phyloP scores from a whole-genome alignment of 2,113 vertebrate species.

The Fregata magnificens region DNA sequence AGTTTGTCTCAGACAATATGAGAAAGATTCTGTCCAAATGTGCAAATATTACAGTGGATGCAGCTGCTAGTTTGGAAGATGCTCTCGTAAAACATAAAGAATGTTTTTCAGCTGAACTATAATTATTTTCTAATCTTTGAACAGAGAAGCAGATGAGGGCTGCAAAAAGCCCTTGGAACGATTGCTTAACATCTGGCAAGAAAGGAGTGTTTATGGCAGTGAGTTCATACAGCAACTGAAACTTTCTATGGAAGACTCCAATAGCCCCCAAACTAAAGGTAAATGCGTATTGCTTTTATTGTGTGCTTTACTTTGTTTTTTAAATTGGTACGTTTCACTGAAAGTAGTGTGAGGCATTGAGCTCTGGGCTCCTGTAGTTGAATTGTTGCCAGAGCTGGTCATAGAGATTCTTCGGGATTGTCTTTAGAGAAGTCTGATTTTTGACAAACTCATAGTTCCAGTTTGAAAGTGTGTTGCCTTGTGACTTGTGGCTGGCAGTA shows the following conservation, averaged over 20 bases:
- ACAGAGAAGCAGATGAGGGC: conserved; percentile 91
- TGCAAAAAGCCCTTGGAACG: conserved; percentile 96
- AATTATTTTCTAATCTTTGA: conserved; percentile 54
- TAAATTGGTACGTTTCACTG: not conserved
- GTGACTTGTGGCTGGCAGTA: not conserved
- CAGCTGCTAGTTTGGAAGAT: conserved; percentile 14
- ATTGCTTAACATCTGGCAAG: conserved; percentile 97
- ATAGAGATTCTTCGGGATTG: not conserved
- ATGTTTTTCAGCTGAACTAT: conserved; percentile 16
- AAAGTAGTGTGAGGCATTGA: not conserved
- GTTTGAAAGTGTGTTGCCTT: not conserved
- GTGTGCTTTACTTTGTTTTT: not conserved
- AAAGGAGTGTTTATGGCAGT: conserved; percentile 88
- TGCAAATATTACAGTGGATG: not conserved
- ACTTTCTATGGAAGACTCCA: conserved; percentile 93
- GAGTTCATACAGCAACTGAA: conserved; percentile 98
- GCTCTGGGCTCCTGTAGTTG: not conserved
- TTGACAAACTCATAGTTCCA: rapidly evolving
- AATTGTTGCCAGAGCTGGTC: not conserved
- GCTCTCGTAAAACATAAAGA: not conserved
- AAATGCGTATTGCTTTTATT: not conserved
- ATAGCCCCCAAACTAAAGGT: conserved; percentile 92
- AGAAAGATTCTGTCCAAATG: not conserved
- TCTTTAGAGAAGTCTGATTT: not conserved
- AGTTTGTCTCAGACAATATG: not conserved